A percentile compares a stretch with the other conserved stretches of the same genome.
Evolutionary conservation across 2,113 vertebrate genomes (phyloP).

Genomic region (Ptilonorhynchus violaceus): DNA sequence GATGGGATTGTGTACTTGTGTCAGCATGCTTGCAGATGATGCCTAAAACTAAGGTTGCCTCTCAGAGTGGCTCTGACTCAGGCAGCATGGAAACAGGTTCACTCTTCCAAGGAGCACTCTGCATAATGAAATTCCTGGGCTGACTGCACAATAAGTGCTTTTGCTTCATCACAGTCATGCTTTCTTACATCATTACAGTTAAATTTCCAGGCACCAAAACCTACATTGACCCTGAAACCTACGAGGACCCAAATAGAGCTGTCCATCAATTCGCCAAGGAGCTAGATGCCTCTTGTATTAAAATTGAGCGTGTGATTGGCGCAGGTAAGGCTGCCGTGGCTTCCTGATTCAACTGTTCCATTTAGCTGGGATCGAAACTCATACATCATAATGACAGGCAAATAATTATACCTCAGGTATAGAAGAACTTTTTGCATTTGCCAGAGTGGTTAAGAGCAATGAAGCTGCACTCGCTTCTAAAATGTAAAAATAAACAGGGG

Average conservation of each 20-base stretch:
- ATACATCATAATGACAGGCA: constrained; percentile 87
- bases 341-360: constrained; percentile 76
- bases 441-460: constrained; percentile 57
- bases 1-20: not conserved
- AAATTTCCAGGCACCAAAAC: constrained; percentile 99
- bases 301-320: constrained; percentile 98
- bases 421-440: constrained; percentile 70
- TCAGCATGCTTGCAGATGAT: constrained; percentile 2
- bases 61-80: constrained; percentile 60
- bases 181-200: constrained; percentile 98
- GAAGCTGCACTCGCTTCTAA: constrained; percentile 56
- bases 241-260: constrained; percentile 98
- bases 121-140: constrained; percentile 80
- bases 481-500: constrained; percentile 21
- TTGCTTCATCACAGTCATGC: constrained; percentile 95
- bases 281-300: constrained; percentile 98
- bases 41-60: constrained; percentile 60
- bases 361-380: constrained; percentile 76
- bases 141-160: constrained; percentile 79
- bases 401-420: constrained; percentile 84
- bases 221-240: constrained; percentile 99
- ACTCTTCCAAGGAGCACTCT: constrained; percentile 73
- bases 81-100: constrained; percentile 64
- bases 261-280: constrained; percentile 99
- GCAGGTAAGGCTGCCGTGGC: constrained; percentile 87